Conservation (phyloP, 2,888 invertebrate genomes). For the Spodoptera exigua region DNA sequence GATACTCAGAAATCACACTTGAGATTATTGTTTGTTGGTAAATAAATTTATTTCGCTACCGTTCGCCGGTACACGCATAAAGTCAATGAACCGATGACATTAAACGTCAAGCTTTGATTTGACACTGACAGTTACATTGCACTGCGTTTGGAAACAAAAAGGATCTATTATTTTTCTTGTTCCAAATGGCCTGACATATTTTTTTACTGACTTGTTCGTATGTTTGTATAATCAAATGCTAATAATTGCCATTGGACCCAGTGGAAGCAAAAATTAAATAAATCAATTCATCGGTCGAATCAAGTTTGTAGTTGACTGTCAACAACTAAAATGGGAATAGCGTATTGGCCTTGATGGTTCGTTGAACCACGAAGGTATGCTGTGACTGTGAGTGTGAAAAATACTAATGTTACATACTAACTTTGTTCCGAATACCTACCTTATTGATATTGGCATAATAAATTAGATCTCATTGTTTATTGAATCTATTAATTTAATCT, state of each 20-base stretch:
- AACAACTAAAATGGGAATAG: slow-evolving; percentile 38
- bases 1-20: neutral
- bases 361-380: slow-evolving; percentile 52
- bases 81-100: slow-evolving; percentile 13
- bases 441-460: no score
- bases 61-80: neutral
- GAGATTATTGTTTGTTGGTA: neutral
- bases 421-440: slow-evolving; percentile 1
- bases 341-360: slow-evolving; percentile 58
- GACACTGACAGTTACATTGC: slow-evolving; percentile 29
- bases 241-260: no score
- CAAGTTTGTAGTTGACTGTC: slow-evolving; percentile 10
- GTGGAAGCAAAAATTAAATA: no score
- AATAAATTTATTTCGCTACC: neutral
- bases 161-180: no score
- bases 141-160: neutral
- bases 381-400: slow-evolving; percentile 28
- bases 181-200: no score
- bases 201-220: no score
- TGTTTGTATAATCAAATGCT: no score
- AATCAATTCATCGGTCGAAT: no score
- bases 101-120: slow-evolving; percentile 14
- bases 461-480: neutral
- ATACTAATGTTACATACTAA: neutral
- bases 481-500: slow-evolving; percentile 2